Base-by-base conservation (phyloP, 2,888 invertebrate genomes). In the Octonoba sinensis region DNA sequence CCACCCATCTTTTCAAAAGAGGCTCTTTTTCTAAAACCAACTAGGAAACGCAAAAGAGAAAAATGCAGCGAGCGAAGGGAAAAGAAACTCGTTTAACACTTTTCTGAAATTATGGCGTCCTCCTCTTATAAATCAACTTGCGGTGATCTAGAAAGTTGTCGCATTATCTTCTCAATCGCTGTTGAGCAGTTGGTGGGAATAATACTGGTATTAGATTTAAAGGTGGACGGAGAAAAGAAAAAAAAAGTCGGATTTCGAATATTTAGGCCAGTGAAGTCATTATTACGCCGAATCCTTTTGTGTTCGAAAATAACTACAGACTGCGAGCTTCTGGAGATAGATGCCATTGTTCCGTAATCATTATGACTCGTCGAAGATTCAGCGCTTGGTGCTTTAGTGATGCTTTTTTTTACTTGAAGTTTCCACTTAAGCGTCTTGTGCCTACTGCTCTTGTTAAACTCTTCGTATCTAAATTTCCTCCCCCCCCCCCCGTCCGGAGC, bases 241-340 rank as follows among this genome's bases (percentile, higher is more conserved):
- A 22, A 24, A 49, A 16, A 18, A 27, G 67, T 67, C 60, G 66
- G 67, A 65, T 71, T 71, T 57, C 16, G 70, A 70, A 77, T 77
- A 77, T 77, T 77, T 77, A 77, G 77, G 77, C 77, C 77, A 77
- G 24, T 71, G 71, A 56, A 71, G 49, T 56, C 77, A 71, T 77
- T 77, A 77, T 65, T 64, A 62, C 44, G 20, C 44, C 56, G 76
- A 54, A 64, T 76, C 60, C 54, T 54, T 76, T 77, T 77, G 77
- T 70, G 76, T 36, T 77, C 70, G 22, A 71, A 77, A 71, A 77
- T 77, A 77, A 77, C 76, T 54, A 44, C 64, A 56, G 49, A 51
- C 60, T 62, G 44, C 16, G 49, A 59, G 16, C 66, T 57, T 77
- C 59, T 64, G 64, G 49, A 71, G 65, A 11, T 27, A 65, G 24